These are phyloP conservation scores for Meteorus cinctellus DNA, from an alignment of 2,888 invertebrate species.

Conservation along the genomic window DNA sequence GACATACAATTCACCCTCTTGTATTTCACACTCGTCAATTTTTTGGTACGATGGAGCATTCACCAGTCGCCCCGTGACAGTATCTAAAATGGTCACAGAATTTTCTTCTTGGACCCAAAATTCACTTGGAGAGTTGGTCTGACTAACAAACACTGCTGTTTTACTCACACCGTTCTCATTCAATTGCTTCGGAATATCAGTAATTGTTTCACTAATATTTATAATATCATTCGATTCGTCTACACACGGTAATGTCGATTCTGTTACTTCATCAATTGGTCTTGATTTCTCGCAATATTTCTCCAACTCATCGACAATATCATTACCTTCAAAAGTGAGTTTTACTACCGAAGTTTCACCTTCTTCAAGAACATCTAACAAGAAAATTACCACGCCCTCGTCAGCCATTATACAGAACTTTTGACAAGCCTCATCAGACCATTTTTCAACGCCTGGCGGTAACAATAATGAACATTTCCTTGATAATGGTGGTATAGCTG, in stretches of 20 bases:
- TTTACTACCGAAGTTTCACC: constrained; percentile 81
- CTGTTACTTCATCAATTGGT: constrained; percentile 44
- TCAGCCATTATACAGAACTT: constrained; percentile 69
- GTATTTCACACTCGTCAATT: constrained; percentile 72
- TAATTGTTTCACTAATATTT: neutral
- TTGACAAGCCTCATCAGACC: constrained; percentile 69
- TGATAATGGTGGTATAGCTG: constrained; percentile 77
- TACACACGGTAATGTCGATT: neutral
- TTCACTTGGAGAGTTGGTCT: constrained; percentile 80
- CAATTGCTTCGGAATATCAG: neutral
- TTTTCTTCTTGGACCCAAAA: constrained; percentile 85
- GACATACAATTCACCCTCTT: constrained; percentile 79
- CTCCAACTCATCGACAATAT: constrained; percentile 40
- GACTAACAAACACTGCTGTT: constrained; percentile 78
- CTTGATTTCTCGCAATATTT: constrained; percentile 38
- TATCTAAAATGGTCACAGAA: constrained; percentile 76
- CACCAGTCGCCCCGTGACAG: constrained; percentile 77
- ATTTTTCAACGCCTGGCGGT: constrained; percentile 73
- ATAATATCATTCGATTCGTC: neutral
- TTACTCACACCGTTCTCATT: neutral
- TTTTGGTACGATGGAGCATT: constrained; percentile 75
- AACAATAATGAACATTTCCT: constrained; percentile 78
- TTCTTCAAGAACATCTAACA: constrained; percentile 76
- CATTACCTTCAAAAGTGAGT: constrained; percentile 73
- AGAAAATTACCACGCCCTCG: constrained; percentile 75